phyloP scores from a whole-genome alignment of 2,888 invertebrate genomes.

The Rhagonycha lutea region DNA sequence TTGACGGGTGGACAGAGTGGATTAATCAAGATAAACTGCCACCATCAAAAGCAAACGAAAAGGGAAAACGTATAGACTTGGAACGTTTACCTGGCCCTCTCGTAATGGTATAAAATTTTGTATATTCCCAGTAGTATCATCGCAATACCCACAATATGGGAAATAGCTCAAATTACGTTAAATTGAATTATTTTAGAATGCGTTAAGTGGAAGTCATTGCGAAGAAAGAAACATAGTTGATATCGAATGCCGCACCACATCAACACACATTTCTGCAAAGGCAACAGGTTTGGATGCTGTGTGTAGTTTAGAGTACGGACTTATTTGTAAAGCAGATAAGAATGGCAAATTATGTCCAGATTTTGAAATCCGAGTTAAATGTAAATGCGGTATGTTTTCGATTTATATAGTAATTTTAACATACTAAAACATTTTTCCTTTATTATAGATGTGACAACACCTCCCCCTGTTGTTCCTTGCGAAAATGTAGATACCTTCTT shows the following conservation, averaged over 20 bases:
- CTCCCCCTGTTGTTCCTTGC: slow-evolving; percentile 41
- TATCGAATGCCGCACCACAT: slow-evolving; percentile 77
- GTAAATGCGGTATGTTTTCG: slow-evolving; percentile 59
- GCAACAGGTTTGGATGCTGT: slow-evolving; percentile 75
- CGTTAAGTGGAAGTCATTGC: slow-evolving; percentile 60
- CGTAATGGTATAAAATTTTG: slow-evolving; percentile 56
- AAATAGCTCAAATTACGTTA: neutral
- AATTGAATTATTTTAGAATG: slow-evolving; percentile 20
- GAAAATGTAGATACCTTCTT: slow-evolving; percentile 60
- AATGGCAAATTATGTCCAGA: slow-evolving; percentile 66
- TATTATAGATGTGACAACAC: neutral
- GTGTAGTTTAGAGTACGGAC: slow-evolving; percentile 75
- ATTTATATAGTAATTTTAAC: neutral
- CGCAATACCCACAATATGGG: neutral
- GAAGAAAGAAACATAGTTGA: slow-evolving; percentile 65
- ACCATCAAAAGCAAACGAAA: slow-evolving; percentile 39
- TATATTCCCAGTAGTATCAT: neutral
- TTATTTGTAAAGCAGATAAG: slow-evolving; percentile 62
- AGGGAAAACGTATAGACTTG: slow-evolving; percentile 57
- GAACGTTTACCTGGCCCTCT: slow-evolving; percentile 62
- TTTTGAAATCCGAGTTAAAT: slow-evolving; percentile 81
- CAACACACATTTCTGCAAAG: slow-evolving; percentile 64
- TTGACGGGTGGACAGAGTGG: slow-evolving; percentile 81
- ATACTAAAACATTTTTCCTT: neutral
- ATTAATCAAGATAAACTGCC: slow-evolving; percentile 63